These are phyloP conservation scores for Trachelipus rathkii DNA, from an alignment of 1,140 invertebrate genomes.

Conservation along the genomic window DNA sequence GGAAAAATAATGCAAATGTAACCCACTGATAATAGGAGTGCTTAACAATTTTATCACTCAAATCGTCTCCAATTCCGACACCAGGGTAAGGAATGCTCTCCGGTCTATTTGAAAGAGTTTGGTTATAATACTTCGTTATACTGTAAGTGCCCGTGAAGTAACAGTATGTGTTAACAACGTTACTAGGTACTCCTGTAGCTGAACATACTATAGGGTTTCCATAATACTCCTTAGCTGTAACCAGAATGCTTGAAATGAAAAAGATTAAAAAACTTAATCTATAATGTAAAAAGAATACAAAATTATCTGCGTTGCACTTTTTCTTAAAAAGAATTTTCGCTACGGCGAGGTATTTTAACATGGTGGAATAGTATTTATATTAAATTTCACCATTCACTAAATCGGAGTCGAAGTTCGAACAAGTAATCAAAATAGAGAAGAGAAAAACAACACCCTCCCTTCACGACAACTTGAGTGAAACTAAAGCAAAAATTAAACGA, in stretches of 20 bases:
- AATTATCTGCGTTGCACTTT: constrained; percentile 53
- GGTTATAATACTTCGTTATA: constrained; percentile 35
- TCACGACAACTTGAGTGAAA: background rate
- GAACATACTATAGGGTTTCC: constrained; percentile 55
- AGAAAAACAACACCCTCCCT: background rate
- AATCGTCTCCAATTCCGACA: constrained; percentile 49
- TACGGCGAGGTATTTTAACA: constrained; percentile 45
- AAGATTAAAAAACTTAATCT: constrained; percentile 56
- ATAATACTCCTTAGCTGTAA: constrained; percentile 57
- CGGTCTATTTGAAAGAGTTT: constrained; percentile 10
- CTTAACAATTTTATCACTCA: constrained; percentile 59
- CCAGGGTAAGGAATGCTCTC: constrained; percentile 48
- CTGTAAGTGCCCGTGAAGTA: constrained; percentile 53
- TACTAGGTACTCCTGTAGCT: constrained; percentile 51
- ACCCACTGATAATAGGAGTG: constrained; percentile 55
- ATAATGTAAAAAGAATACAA: constrained; percentile 57
- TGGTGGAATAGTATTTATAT: constrained; percentile 14
- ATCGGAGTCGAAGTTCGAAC: background rate
- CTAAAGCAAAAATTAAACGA: background rate
- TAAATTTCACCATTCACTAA: background rate
- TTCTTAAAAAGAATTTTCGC: constrained; percentile 42
- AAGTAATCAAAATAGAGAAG: no score
- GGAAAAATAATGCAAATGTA: constrained; percentile 52
- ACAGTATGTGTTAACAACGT: constrained; percentile 54
- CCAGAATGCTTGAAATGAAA: constrained; percentile 55